Evolutionary conservation across 2,113 vertebrate species (phyloP), one percentile per base, ranked within the genome.

Genomic region (Pungitius pungitius): DNA sequence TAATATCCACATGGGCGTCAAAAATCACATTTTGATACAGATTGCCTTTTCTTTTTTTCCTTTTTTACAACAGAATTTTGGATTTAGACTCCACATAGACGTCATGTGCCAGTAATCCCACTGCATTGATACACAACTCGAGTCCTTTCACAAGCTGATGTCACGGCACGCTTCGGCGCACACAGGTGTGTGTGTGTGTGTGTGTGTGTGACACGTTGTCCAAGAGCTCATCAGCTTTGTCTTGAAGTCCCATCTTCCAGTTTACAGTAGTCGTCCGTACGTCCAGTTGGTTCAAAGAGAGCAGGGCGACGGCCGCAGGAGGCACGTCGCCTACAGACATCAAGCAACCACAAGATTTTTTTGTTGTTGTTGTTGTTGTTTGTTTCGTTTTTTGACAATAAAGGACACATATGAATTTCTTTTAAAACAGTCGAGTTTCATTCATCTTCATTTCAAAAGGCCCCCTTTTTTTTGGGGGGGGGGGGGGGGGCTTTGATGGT

Each of bases 401-500:
- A 83, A 76, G 14, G 39, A 73, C 27, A 75, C 11, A 20, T 2
- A 61, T 54, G 22, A 1, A n/a, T n/a, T n/a, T n/a, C n/a, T n/a
- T n/a, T n/a, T n/a, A n/a, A 39, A 14, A 51, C 55, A 68, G 75
- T 6, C 26, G 7, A 33, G 56, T 80, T 71, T 72, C 59, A 60
- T 70, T 73, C 20, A 49, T 51, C 43, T 39, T 42, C 15, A 56
- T 47, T 62, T 75, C 75, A 57, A 84, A 77, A 78, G 81, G 45
- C 30, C 33, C 17, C 17, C 63, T 45, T 56, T 59, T 67, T 55
- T n/a, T n/a, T n/a, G n/a, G n/a, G n/a, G n/a, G n/a, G n/a, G n/a
- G n/a, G n/a, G n/a, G n/a, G 68, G 54, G 88, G 79, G 87, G 80
- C 74, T 87, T 77, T 67, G 85, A 80, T 78, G 80, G 51, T 72